Base-by-base conservation (phyloP, 1,140 invertebrate species). In the Dendrolimus punctatus region DNA sequence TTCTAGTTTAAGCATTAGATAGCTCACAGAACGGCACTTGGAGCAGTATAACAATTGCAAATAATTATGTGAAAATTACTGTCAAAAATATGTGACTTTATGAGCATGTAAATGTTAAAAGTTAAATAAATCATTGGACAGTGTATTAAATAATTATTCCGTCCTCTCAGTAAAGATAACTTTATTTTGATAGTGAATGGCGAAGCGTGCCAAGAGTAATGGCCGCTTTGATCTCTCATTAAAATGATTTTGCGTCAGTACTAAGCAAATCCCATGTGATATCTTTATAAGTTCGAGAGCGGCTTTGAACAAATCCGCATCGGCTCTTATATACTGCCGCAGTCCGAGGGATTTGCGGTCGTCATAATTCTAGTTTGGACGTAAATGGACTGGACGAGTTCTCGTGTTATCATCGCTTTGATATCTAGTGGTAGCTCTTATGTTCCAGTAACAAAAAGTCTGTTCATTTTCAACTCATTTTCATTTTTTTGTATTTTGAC, bases 201-300 rank as follows among this genome's bases (percentile, higher is more conserved):
- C 55, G 23, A 23, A 23, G 23, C 3, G 23, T 74, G 72, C 63
- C 66, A 76, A 73, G 63, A 67, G 49, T 53, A 57, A 58, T 56
- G 63, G 52, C 40, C 51, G 50, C 78, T 84, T 80, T 81, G 75
- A 80, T 79, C 66, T 76, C 53, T 40, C 47, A 52, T 53, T 64
- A 57, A 61, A 56, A 56, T 66, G 68, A 75, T 68, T 69, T 60
- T 62, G 62, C 71, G 52, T 57, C 55, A 63, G 55, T 68, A 58
- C 60, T 57, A 64, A 53, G 55, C 57, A 66, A 76, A 77, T 73
- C 69, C 68, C 56, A 52, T 58, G 64, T 76, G 76, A 83, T 79
- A 74, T 74, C 72, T 83, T 80, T 74, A 79, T 76, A 68, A 46
- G 44, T 50, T 60, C 23, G 23, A 23, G 23, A 55, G 46, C 52